Evolutionary conservation across 1,140 invertebrate species (phyloP).

Genomic region (Ephestia elutella): DNA sequence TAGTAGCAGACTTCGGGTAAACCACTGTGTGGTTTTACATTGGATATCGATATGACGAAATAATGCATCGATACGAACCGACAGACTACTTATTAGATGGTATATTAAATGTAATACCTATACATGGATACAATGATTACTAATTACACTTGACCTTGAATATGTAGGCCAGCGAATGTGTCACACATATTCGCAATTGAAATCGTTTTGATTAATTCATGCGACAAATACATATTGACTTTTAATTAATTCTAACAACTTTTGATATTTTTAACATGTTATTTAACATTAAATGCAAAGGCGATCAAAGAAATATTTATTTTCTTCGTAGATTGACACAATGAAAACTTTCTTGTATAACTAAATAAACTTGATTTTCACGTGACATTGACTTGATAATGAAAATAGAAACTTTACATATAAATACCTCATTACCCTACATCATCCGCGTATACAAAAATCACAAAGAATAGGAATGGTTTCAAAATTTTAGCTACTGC

Average conservation of each 20-base stretch:
- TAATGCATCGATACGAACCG: constrained; percentile 13
- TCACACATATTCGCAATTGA: neutral
- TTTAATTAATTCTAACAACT: neutral
- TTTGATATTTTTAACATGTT: too few relatives aligned
- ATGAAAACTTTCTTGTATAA: too few relatives aligned
- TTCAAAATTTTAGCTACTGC: too few relatives aligned
- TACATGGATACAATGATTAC: neutral
- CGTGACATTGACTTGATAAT: too few relatives aligned
- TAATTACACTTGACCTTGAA: constrained; percentile 11
- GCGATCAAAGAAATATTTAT: too few relatives aligned
- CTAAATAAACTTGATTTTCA: too few relatives aligned
- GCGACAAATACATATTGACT: neutral
- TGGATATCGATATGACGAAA: constrained; percentile 41
- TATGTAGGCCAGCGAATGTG: neutral
- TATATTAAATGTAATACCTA: constrained; percentile 16
- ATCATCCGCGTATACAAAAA: too few relatives aligned
- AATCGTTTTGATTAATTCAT: neutral
- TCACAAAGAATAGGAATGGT: too few relatives aligned
- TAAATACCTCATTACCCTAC: too few relatives aligned
- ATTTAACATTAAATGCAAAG: too few relatives aligned
- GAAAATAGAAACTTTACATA: too few relatives aligned
- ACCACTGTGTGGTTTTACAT: constrained; percentile 50
- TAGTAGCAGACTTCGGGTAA: constrained; percentile 18
- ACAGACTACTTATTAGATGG: constrained; percentile 16
- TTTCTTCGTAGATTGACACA: too few relatives aligned